Evolutionary conservation across 2,888 invertebrate genomes (phyloP).

Genomic region (Rhodophaea formosa): DNA sequence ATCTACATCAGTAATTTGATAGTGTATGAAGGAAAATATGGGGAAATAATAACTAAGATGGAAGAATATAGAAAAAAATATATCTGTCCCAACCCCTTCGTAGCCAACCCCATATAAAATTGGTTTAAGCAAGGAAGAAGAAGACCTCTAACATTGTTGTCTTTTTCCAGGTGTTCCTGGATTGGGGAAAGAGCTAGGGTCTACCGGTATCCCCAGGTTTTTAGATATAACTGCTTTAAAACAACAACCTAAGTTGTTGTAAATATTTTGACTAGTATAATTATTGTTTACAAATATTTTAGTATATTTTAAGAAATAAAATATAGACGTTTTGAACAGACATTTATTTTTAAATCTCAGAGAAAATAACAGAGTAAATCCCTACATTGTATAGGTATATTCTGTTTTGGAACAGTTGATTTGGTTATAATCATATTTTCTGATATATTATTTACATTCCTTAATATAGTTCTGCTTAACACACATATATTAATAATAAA

Average conservation of each 20-base stretch:
- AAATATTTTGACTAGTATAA: conserved; percentile 26
- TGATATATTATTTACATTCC: conserved; percentile 22
- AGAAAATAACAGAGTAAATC: conserved; percentile 70
- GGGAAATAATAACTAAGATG: no score
- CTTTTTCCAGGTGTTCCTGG: conserved; percentile 43
- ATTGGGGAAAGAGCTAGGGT: conserved; percentile 32
- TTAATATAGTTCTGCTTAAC: conserved; percentile 18
- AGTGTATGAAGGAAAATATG: no score
- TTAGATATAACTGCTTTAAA: conserved; percentile 86
- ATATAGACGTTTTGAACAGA: conserved; percentile 60
- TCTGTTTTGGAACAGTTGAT: conserved; percentile 47
- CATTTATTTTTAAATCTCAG: conserved; percentile 79
- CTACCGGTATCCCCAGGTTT: conserved; percentile 77
- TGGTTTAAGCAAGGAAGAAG: no score
- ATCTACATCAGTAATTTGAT: no score
- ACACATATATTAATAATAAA: conserved; percentile 15
- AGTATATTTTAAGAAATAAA: conserved; percentile 38
- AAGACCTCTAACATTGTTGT: not conserved
- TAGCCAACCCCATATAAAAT: no score
- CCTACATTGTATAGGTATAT: conserved; percentile 44
- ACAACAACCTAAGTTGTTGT: conserved; percentile 85
- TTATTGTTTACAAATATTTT: conserved; percentile 22
- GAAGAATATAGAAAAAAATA: no score
- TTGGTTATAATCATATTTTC: conserved; percentile 31
- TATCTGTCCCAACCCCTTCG: no score